A percentile compares a stretch with the other conserved stretches of the same genome.
phyloP scores from a whole-genome alignment of 2,113 vertebrate genomes.

The Proteles cristata region DNA sequence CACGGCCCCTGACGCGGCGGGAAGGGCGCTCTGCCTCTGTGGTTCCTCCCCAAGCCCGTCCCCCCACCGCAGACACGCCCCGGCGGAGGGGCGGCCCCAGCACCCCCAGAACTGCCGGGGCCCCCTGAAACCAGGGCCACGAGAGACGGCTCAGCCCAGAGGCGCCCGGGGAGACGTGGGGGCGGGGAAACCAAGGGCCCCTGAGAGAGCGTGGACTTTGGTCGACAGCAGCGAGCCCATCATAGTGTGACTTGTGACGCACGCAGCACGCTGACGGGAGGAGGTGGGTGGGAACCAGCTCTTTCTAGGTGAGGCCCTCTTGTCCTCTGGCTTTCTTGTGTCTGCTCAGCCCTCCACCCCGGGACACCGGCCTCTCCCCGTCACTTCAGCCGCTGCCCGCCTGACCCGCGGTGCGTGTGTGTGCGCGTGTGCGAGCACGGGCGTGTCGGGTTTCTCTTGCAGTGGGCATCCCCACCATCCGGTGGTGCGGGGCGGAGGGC shows the following conservation, averaged over 20 bases:
- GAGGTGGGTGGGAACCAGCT: too few species aligned
- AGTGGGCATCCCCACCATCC: constrained; percentile 96
- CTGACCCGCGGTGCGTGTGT: neutral
- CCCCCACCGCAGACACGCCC: too few species aligned
- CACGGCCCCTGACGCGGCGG: rapidly evolving
- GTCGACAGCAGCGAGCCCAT: rapidly evolving
- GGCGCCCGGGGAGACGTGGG: neutral
- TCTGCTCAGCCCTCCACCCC: neutral
- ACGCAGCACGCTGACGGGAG: rapidly evolving
- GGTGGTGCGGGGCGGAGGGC: constrained; percentile 98
- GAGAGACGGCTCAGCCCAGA: neutral
- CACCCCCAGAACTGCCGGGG: neutral
- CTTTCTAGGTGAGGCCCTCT: too few species aligned
- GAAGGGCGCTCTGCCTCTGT: neutral
- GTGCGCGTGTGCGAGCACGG: neutral
- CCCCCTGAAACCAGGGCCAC: neutral
- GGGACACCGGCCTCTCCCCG: neutral
- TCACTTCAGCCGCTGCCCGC: too few species aligned
- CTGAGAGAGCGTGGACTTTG: neutral
- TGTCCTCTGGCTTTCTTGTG: neutral
- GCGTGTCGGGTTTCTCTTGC: neutral
- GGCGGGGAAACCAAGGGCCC: neutral
- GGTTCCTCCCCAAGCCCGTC: neutral
- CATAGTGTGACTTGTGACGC: rapidly evolving
- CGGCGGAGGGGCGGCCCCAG: neutral